Percentiles rank a stretch among this genome's conserved stretches.
Conservation (phyloP, 2,113 vertebrate species). For the Peucedramus taeniatus region DNA sequence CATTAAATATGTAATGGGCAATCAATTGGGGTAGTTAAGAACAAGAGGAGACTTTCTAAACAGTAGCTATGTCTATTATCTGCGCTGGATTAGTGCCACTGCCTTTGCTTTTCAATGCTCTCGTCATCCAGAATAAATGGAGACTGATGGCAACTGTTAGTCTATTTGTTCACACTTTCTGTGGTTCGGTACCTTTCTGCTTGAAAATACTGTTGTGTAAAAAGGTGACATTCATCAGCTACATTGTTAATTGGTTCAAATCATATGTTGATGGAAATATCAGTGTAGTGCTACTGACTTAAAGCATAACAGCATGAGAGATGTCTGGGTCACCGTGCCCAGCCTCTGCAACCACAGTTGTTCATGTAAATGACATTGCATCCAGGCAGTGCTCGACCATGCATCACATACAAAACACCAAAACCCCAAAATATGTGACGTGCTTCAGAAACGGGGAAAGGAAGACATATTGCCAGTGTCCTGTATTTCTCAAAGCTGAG, state of each 20-base stretch:
- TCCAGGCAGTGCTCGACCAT: neutral
- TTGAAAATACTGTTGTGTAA: neutral
- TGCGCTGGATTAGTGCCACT: neutral
- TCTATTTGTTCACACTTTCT: neutral
- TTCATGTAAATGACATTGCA: neutral
- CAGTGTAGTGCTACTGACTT: neutral
- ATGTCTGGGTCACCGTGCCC: neutral
- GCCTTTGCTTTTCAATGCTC: neutral
- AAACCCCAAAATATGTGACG: neutral
- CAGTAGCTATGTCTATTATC: neutral
- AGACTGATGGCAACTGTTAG: neutral
- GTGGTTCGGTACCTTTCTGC: neutral
- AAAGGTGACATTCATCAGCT: neutral
- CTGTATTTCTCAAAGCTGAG: neutral
- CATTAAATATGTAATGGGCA: neutral
- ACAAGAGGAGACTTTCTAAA: neutral
- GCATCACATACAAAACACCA: neutral
- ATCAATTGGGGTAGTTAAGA: neutral
- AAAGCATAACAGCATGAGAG: neutral
- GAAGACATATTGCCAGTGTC: neutral
- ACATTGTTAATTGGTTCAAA: neutral
- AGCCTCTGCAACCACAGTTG: neutral
- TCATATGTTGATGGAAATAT: neutral
- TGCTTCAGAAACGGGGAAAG: neutral
- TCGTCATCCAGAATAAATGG: neutral